Evolutionary conservation across 2,888 invertebrate genomes (phyloP).

Genomic region (Drosophila multiciliata): DNA sequence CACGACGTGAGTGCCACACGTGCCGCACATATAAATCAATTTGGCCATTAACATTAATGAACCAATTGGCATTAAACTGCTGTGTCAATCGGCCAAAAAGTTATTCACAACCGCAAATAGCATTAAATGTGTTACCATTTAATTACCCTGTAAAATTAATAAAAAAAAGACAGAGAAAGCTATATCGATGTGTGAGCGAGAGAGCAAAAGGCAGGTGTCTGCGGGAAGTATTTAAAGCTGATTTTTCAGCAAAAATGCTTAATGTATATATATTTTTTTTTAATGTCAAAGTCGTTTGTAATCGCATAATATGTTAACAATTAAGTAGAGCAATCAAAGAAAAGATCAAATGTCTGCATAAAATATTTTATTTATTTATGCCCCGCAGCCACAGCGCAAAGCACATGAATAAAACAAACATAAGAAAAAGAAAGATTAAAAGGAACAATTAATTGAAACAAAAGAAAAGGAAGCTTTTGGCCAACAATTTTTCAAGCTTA

Average conservation of each 20-base stretch:
- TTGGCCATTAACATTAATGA: slow-evolving; percentile 60
- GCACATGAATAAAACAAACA: neutral
- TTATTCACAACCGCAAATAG: slow-evolving; percentile 1
- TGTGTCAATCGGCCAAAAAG: slow-evolving; percentile 32
- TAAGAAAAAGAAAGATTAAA: neutral
- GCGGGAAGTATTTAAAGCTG: neutral
- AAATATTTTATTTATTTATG: slow-evolving; percentile 27
- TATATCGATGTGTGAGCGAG: neutral
- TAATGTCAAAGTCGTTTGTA: neutral
- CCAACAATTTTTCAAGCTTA: slow-evolving; percentile 38
- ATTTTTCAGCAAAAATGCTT: neutral
- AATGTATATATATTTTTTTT: neutral
- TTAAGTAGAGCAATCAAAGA: neutral
- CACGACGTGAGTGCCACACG: slow-evolving; percentile 45
- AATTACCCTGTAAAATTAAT: slow-evolving; percentile 35
- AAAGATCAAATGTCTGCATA: neutral
- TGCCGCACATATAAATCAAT: slow-evolving; percentile 61
- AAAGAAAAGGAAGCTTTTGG: slow-evolving; percentile 1
- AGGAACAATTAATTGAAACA: neutral
- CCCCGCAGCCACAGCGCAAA: slow-evolving; percentile 19
- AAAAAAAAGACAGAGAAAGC: neutral
- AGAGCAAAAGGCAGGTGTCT: neutral
- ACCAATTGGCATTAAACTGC: slow-evolving; percentile 49
- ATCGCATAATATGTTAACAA: slow-evolving; percentile 7
- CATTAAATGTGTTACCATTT: neutral